A percentile compares a stretch with the other conserved stretches of the same genome.
Evolutionary conservation across 2,888 invertebrate species (phyloP).

Genomic region (Ochropleura leucogaster): DNA sequence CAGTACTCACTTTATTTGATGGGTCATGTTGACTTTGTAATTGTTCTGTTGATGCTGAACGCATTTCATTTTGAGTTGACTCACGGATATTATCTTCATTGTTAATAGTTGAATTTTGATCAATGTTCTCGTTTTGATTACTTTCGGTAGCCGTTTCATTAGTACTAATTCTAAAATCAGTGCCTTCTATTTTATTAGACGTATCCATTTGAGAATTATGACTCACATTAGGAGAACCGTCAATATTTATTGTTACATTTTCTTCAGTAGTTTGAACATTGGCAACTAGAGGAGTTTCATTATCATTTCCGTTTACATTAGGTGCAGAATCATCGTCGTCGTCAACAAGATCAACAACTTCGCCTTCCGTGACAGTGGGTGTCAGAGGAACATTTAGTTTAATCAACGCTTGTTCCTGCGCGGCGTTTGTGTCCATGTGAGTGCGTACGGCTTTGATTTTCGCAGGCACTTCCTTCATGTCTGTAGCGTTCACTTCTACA

Average conservation of each 20-base stretch:
- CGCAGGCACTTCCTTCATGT: slow-evolving; percentile 66
- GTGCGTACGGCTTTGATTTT: slow-evolving; percentile 71
- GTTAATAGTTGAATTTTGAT: not conserved
- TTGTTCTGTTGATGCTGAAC: slow-evolving; percentile 14
- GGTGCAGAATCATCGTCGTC: slow-evolving; percentile 48
- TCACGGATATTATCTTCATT: slow-evolving; percentile 6
- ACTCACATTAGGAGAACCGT: not conserved
- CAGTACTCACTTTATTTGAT: not conserved
- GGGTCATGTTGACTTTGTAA: not conserved
- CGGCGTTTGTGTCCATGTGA: slow-evolving; percentile 61
- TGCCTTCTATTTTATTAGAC: not conserved
- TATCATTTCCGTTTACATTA: slow-evolving; percentile 6
- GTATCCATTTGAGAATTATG: not conserved
- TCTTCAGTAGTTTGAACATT: not conserved
- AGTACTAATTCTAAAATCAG: not conserved
- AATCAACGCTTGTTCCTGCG: not conserved
- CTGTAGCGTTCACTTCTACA: slow-evolving; percentile 58
- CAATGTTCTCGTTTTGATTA: not conserved
- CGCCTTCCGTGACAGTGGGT: slow-evolving; percentile 15
- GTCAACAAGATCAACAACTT: slow-evolving; percentile 56
- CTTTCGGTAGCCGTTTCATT: not conserved
- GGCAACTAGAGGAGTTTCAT: not conserved
- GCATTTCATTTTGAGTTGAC: not conserved
- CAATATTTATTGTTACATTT: slow-evolving; percentile 1
- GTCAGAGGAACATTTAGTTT: not conserved